Base-by-base conservation (phyloP, 2,113 vertebrate species). In the Erinaceus europaeus region DNA sequence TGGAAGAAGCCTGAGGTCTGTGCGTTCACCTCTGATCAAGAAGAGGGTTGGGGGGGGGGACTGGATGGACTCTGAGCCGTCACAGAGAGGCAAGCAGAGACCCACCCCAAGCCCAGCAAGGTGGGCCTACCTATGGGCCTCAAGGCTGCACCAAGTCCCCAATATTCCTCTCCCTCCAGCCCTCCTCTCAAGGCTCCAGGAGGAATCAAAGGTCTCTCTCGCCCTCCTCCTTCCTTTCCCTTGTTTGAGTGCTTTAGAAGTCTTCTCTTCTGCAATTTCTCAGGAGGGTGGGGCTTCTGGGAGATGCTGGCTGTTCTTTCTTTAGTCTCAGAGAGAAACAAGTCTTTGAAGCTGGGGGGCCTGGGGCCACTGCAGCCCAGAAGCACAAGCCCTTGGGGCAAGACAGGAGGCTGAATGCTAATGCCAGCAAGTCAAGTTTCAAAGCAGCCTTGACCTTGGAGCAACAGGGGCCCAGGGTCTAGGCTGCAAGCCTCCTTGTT, bases 311-410 rank as follows among this genome's bases (percentile, higher is more conserved):
- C 5, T 71, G 32, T 72, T 77, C 48, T 84, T 78, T 36, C 34
- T 87, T 73, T 50, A 83, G 73, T n/a, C n/a, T n/a, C 85, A 89
- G 50, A 86, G n/a, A 92, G 48, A 80, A 90, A 73, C 23, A n/a
- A 23, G 25, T 29, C 82, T 94, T 69, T 59, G 73, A 89, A 73
- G 23, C 74, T n/a, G 50, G 55, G 89, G 64, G 77, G 75, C 27
- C n/a, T 34, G 65, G 53, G 12, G 42, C 53, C 15, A 61, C 20
- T 10, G 27, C 59, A 53, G 62, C 57, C 50, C 11, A 67, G 32
- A 76, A 32, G 69, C 71, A 50, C 38, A 62, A 87, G 78, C 42
- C 62, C 88, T 52, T n/a, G 29, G 36, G 69, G 61, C 48, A 4
- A 29, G 59, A 25, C n/a, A 69, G 59, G 57, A 64, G 20, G 61